Evolutionary conservation across 2,888 invertebrate genomes (phyloP).

Genomic region (Eupithecia pulchellata): DNA sequence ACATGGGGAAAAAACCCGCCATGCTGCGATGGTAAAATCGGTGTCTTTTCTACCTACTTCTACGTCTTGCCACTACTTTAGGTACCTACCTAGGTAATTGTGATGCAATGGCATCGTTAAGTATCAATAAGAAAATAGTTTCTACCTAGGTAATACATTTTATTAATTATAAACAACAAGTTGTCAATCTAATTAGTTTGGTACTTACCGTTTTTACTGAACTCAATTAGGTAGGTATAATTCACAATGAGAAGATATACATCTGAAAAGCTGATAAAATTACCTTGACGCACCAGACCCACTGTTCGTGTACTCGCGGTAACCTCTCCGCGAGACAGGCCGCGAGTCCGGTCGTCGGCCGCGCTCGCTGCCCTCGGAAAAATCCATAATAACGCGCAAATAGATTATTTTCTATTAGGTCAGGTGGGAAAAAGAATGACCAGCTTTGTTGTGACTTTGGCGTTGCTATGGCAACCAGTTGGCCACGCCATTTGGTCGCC

Average conservation of each 20-base stretch:
- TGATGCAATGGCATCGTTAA: no score
- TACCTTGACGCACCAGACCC: conserved; percentile 72
- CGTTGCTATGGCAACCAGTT: conserved; percentile 65
- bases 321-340: conserved; percentile 75
- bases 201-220: background rate
- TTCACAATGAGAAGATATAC: background rate
- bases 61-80: no score
- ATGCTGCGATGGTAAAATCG: no score
- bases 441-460: conserved; percentile 68
- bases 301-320: conserved; percentile 70
- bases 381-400: conserved; percentile 72
- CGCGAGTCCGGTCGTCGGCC: conserved; percentile 65
- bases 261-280: background rate
- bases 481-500: no score
- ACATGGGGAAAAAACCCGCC: no score
- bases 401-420: conserved; percentile 57
- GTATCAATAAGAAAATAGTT: no score
- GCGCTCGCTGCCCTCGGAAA: conserved; percentile 69
- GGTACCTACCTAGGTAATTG: no score
- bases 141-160: no score
- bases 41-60: no score
- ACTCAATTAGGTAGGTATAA: no score
- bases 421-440: conserved; percentile 53
- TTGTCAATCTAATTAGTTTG: background rate
- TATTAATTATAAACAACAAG: no score